Evolutionary conservation across 2,888 invertebrate genomes (phyloP), one percentile per base, ranked within the genome.

Genomic region (Harpalus rufipes): DNA sequence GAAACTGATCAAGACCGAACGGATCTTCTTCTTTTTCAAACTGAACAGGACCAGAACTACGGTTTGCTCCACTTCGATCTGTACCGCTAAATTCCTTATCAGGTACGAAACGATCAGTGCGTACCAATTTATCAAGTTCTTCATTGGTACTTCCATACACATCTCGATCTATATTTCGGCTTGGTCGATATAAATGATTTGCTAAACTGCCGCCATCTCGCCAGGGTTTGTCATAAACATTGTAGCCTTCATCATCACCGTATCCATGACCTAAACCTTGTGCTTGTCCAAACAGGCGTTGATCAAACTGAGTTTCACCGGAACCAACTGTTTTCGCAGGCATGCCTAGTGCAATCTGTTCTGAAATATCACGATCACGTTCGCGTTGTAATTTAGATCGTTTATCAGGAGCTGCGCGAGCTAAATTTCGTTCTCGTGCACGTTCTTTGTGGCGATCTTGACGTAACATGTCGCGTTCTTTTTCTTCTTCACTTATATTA

Each of bases 211-310:
- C 96, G 41, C 95, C 95, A 88, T 97, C 96, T 83, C 99, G 94
- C 99, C 99, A 99, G 0, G 99, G 98, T 90, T 98, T 98, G 91
- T 99, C 99, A 89, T 99, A 99, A 0, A 99, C 98, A 90, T 96
- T 98, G 92, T 99, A 99, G 0, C 96, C 96, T 88, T 99, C 99
- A 88, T 99, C 99, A 88, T 99, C 99, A 0, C 95, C 98, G 90
- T 97, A 99, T 0, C 98, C 98, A 91, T 91, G 86, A 7, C 88
- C 98, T 95, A 99, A 96, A 79, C 97, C 97, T 89, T 96, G 96
- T 81, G 94, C 95, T 87, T 97, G 98, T 88, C 99, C 99, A 90
- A 99, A 99, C 12, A 99, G 92, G 44, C 99, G 92, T 90, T 98
- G 98, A 92, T 99, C 99, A 90, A 98, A 99, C 90, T 97, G 95